A percentile compares a stretch with the other conserved stretches of the same genome.
Conservation (phyloP, 2,888 invertebrate species). For the Lasioglossum villosulum region DNA sequence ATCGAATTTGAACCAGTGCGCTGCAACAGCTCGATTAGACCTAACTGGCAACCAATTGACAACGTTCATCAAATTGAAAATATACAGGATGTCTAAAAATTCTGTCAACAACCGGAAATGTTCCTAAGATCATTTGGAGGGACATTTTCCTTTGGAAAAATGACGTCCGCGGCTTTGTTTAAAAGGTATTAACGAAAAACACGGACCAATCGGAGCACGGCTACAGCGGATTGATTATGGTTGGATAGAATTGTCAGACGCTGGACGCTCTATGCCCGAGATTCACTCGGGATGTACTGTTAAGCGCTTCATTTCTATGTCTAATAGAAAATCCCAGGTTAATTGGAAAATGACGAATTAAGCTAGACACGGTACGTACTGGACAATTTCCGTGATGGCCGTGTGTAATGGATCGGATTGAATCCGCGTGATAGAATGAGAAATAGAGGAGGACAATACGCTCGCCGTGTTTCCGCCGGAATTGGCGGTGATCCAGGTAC, state of each 20-base stretch:
- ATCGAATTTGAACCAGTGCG: background rate
- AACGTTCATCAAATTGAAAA: background rate
- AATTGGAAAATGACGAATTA: conserved; percentile 5
- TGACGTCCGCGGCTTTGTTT: too few relatives aligned
- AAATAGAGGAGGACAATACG: conserved; percentile 51
- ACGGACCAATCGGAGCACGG: too few relatives aligned
- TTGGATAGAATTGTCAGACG: background rate
- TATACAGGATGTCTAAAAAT: background rate
- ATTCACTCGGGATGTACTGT: too few relatives aligned
- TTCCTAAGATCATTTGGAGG: too few relatives aligned
- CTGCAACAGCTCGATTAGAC: background rate
- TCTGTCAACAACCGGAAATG: too few relatives aligned
- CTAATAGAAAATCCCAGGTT: background rate
- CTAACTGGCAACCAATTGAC: background rate
- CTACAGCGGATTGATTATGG: too few relatives aligned
- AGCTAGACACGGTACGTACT: background rate
- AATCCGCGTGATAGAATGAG: conserved; percentile 56
- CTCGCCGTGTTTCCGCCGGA: conserved; percentile 37
- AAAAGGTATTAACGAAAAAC: too few relatives aligned
- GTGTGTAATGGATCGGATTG: conserved; percentile 52
- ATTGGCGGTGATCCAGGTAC: conserved; percentile 60
- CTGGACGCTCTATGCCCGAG: too few relatives aligned
- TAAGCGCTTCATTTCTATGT: background rate
- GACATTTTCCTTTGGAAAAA: too few relatives aligned
- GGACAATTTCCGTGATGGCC: conserved; percentile 43